phyloP scores from a whole-genome alignment of 1,140 invertebrate species.

The Aleiodes sp. region DNA sequence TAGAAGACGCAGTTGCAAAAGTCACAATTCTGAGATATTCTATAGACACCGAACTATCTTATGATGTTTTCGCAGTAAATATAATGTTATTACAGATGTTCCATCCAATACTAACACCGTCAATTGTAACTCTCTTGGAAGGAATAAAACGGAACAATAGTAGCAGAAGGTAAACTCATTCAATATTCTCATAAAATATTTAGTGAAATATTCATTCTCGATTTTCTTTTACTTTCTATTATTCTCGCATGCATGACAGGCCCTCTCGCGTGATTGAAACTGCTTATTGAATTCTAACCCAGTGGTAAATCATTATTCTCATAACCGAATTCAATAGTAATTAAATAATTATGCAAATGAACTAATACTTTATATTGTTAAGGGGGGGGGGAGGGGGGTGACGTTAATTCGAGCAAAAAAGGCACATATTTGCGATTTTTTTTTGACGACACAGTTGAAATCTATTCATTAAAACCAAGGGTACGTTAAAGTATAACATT shows the following conservation, averaged over 20 bases:
- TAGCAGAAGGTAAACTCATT: slow-evolving; percentile 49
- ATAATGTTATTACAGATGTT: slow-evolving; percentile 60
- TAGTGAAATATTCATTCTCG: too few relatives aligned
- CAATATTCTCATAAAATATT: too few relatives aligned
- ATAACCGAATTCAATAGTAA: slow-evolving; percentile 17
- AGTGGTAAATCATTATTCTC: slow-evolving; percentile 42
- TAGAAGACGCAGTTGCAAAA: not conserved
- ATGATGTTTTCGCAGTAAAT: too few relatives aligned
- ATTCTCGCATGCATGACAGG: slow-evolving; percentile 55
- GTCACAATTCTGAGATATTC: not conserved
- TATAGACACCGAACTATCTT: too few relatives aligned
- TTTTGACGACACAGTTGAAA: too few relatives aligned
- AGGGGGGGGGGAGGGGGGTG: too few relatives aligned
- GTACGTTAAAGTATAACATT: too few relatives aligned
- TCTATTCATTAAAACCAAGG: too few relatives aligned
- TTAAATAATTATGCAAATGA: too few relatives aligned
- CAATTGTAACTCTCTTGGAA: slow-evolving; percentile 60
- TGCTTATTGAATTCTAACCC: slow-evolving; percentile 40
- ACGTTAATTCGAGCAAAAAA: too few relatives aligned
- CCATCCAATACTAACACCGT: slow-evolving; percentile 59
- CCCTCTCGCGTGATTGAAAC: slow-evolving; percentile 50
- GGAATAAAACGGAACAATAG: slow-evolving; percentile 60
- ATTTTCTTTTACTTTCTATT: slow-evolving; percentile 24
- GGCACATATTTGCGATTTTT: too few relatives aligned
- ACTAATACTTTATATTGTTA: too few relatives aligned